A percentile compares a stretch with the other conserved stretches of the same genome.
These are phyloP conservation scores for Corythaixoides concolor DNA, from an alignment of 2,113 vertebrate species.

Conservation along the genomic window DNA sequence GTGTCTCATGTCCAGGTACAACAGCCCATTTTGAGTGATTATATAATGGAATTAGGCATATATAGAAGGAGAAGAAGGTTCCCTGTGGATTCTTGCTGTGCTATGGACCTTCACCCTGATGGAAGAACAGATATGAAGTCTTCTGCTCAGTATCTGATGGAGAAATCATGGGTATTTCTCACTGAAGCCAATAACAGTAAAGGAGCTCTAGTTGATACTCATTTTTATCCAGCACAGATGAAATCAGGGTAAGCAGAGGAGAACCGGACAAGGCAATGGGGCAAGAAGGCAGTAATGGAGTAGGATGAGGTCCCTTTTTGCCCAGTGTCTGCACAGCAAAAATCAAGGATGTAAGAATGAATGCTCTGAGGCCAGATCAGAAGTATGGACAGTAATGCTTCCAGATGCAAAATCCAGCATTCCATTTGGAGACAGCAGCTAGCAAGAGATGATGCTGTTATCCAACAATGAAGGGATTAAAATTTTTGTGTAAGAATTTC, in stretches of 20 bases:
- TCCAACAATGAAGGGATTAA: too few relatives aligned
- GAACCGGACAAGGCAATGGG: not conserved
- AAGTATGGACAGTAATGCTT: rapidly evolving
- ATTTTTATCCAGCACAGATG: not conserved
- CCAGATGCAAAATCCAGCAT: not conserved
- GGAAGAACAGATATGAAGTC: not conserved
- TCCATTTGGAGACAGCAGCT: not conserved
- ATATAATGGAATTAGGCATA: not conserved
- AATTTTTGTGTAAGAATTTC: too few relatives aligned
- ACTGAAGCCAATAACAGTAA: too few relatives aligned
- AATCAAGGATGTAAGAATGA: not conserved
- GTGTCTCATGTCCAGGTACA: not conserved
- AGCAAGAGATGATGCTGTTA: not conserved
- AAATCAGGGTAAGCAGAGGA: not conserved
- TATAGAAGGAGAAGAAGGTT: not conserved
- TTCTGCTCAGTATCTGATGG: not conserved
- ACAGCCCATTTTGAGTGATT: not conserved
- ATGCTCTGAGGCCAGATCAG: not conserved
- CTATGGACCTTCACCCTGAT: not conserved
- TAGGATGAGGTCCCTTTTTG: not conserved
- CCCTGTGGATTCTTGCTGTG: not conserved
- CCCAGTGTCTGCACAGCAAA: not conserved
- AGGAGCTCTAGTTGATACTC: not conserved
- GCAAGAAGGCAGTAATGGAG: not conserved
- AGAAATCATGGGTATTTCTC: not conserved